phyloP scores from a whole-genome alignment of 2,113 vertebrate species.

The Pristiophorus japonicus region DNA sequence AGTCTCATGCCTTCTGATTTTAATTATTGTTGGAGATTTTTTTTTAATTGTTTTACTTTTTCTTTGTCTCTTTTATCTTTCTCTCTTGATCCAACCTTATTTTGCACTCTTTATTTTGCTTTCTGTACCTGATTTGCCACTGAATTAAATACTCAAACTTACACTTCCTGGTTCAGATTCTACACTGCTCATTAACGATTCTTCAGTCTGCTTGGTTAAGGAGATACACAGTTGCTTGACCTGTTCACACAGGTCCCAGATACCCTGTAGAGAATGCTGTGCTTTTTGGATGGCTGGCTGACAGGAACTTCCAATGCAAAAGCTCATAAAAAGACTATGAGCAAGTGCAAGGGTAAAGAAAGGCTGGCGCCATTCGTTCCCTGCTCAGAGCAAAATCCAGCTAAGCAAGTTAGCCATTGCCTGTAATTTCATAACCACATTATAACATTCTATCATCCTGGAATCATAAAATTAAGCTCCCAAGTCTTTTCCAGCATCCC shows the following conservation, averaged over 20 bases:
- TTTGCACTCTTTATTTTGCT: neutral
- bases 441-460: neutral
- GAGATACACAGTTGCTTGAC: neutral
- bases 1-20: neutral
- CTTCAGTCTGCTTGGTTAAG: neutral
- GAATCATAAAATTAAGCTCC: neutral
- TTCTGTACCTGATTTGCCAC: neutral
- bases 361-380: neutral
- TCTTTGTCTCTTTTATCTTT: neutral
- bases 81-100: neutral
- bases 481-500: neutral
- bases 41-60: neutral
- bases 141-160: neutral
- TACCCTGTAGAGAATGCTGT: neutral
- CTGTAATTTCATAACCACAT: neutral
- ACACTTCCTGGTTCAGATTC: neutral
- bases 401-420: neutral
- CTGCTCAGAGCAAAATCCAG: neutral
- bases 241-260: neutral
- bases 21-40: neutral
- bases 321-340: neutral
- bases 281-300: neutral
- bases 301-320: neutral
- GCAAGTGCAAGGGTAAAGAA: neutral
- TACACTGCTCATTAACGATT: neutral